Evolutionary conservation across 2,888 invertebrate species (phyloP).

Genomic region (Ophonus ardosiacus): DNA sequence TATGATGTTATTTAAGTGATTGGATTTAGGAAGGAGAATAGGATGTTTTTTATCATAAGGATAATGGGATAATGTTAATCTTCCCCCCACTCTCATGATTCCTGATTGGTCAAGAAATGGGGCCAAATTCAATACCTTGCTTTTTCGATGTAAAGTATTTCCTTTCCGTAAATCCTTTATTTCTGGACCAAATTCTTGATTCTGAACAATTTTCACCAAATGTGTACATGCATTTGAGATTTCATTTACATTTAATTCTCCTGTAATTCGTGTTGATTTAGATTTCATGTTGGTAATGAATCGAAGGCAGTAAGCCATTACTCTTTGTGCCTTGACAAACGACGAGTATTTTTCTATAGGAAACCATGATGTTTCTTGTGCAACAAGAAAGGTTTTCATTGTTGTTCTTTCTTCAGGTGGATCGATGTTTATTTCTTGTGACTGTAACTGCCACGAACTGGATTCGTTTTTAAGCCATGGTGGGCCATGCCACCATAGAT

Average conservation of each 20-base stretch:
- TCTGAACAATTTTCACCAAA: neutral
- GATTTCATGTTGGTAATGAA: too few relatives aligned
- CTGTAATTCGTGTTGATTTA: too few relatives aligned
- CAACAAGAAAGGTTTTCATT: too few relatives aligned
- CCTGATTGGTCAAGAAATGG: neutral
- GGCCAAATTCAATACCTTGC: neutral
- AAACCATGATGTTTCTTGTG: too few relatives aligned
- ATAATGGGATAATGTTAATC: neutral
- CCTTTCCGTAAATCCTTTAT: neutral
- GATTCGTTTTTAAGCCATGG: too few relatives aligned
- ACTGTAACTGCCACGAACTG: too few relatives aligned
- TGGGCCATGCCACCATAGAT: too few relatives aligned
- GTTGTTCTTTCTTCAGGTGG: neutral
- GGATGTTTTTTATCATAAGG: slow-evolving; percentile 5
- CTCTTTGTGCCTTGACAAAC: too few relatives aligned
- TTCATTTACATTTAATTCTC: neutral
- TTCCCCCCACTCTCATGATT: neutral
- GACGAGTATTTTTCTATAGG: too few relatives aligned
- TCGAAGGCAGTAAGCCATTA: too few relatives aligned
- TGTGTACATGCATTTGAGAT: too few relatives aligned
- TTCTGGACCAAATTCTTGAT: neutral
- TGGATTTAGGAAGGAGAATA: neutral
- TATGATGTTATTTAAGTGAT: neutral
- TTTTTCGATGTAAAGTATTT: neutral
- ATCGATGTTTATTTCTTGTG: neutral